Base-by-base conservation (phyloP, 2,888 invertebrate genomes). In the Dioctria linearis region DNA sequence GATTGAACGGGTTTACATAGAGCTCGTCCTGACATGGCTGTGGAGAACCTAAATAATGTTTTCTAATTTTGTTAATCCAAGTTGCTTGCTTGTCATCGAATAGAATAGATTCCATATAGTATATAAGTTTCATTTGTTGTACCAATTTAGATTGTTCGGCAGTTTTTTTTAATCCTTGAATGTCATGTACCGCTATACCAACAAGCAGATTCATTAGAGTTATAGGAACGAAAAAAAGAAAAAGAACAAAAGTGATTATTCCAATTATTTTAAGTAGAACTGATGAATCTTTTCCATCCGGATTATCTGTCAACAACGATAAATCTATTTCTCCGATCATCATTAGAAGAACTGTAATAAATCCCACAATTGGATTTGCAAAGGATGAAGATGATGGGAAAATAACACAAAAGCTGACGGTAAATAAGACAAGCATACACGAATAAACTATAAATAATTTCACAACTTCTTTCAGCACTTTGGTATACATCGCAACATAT, bases 401-500 rank as follows among this genome's bases (percentile, higher is more conserved):
- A 86, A 96, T 94, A 0, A 96, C 95, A 88, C 95, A 95, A 86
- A 96, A 96, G 86, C 95, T 95, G 81, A 96, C 94, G 0, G 95
- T 95, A 85, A 96, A 96, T 0, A 96, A 96, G 49, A 96, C 94
- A 51, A 96, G 88, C 83, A 96, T 92, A 85, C 96, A 96, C 0
- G 95, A 94, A 86, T 96, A 96, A 0, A 96, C 96, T 89, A 95
- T 91, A 73, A 96, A 91, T 11, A 96, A 90, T 86, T 96, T 95
- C 5, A 95, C 95, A 84, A 96, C 96, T 89, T 96, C 96, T 67
- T 94, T 95, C 86, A 95, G 95, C 0, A 96, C 95, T 87, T 95
- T 93, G 2, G 95, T 95, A 84, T 95, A 96, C 96, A 96, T 96
- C 0, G 96, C 96, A 3, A 96, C 96, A 86, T 96, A 96, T 0